Evolutionary conservation across 1,140 invertebrate species (phyloP).

Genomic region (Musca vetustissima): DNA sequence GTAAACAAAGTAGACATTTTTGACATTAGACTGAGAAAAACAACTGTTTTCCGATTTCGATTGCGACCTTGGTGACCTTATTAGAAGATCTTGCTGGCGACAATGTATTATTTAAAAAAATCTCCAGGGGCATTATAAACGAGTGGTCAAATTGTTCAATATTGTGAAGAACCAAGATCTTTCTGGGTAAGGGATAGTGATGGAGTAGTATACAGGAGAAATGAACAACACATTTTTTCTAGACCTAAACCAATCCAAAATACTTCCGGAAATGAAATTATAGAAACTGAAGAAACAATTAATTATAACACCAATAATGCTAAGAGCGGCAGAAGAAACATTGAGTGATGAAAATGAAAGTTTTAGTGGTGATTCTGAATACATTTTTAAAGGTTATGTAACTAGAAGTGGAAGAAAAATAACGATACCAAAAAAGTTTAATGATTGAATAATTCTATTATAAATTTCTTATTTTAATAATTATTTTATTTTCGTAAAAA

Average conservation of each 20-base stretch:
- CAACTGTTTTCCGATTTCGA: no score
- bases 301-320: no score
- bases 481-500: not conserved
- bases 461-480: not conserved
- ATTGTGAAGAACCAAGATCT: not conserved
- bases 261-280: not conserved
- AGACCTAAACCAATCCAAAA: not conserved
- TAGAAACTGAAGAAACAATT: no score
- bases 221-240: not conserved
- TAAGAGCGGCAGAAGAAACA: not conserved
- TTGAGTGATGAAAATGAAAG: not conserved
- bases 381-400: not conserved
- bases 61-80: no score
- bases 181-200: not conserved
- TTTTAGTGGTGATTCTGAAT: not conserved
- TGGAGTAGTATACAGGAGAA: not conserved
- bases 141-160: not conserved
- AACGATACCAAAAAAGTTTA: not conserved
- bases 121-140: not conserved
- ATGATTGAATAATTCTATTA: not conserved
- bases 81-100: no score
- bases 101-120: not conserved
- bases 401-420: not conserved
- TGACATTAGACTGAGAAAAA: no score
- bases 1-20: no score